phyloP scores from a whole-genome alignment of 2,113 vertebrate genomes.

The Grallaria varia region DNA sequence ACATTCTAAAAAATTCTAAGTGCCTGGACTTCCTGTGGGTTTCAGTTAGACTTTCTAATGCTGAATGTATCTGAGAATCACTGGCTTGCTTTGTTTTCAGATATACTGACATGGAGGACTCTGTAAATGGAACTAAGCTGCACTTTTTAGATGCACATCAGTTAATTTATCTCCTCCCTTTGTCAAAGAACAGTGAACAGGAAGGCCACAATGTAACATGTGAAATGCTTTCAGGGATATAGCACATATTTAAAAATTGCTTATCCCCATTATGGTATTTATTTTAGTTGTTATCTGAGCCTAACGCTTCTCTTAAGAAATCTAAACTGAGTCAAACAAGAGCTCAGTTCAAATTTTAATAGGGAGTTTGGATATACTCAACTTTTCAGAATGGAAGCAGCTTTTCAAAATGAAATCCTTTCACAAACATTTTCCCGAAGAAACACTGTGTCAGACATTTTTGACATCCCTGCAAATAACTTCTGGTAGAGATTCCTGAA shows the following conservation, averaged over 20 bases:
- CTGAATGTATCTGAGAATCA: neutral
- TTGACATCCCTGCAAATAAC: constrained; percentile 26
- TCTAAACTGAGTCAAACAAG: neutral
- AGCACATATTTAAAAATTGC: constrained; percentile 1
- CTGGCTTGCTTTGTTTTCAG: neutral
- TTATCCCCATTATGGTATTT: neutral
- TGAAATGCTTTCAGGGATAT: neutral
- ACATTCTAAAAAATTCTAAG: neutral
- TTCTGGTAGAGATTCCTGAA: constrained; percentile 25
- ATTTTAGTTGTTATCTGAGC: neutral
- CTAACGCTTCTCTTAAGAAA: neutral
- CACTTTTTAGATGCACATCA: neutral
- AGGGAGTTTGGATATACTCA: constrained; percentile 26
- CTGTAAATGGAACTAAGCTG: neutral
- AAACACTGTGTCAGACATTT: neutral
- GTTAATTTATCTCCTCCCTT: neutral
- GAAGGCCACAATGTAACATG: neutral
- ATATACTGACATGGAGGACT: neutral
- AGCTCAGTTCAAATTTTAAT: constrained; percentile 48
- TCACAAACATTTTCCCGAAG: constrained; percentile 18
- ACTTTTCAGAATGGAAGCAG: constrained; percentile 27
- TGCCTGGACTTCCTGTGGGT: neutral
- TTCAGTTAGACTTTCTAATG: neutral
- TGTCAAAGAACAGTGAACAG: neutral
- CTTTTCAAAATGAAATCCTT: constrained; percentile 38